phyloP scores from a whole-genome alignment of 2,888 invertebrate species.

The Eilema sororculum region DNA sequence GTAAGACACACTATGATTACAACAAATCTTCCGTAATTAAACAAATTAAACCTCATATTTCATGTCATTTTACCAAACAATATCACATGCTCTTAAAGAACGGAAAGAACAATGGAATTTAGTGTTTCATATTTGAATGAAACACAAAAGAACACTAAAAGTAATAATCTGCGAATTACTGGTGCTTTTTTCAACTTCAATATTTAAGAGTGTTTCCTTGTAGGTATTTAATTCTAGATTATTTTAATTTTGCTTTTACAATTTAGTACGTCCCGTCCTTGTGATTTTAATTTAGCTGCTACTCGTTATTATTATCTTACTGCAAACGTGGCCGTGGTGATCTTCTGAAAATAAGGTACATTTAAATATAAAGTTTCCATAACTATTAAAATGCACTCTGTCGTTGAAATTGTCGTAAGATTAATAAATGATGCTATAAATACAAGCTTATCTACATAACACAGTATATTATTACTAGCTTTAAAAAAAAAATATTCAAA shows the following conservation, averaged over 20 bases:
- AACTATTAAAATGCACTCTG: too few relatives aligned
- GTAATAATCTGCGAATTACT: background rate
- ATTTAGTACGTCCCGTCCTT: background rate
- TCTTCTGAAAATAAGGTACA: background rate
- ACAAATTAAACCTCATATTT: background rate
- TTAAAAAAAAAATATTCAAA: too few relatives aligned
- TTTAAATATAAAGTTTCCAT: background rate
- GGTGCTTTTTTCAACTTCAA: background rate
- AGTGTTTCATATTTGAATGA: background rate
- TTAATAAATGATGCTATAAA: too few relatives aligned
- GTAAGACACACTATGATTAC: constrained; percentile 4
- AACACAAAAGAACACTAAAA: background rate
- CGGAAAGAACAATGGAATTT: background rate
- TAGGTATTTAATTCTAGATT: too few relatives aligned
- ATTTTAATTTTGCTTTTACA: constrained; percentile 3
- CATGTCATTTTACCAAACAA: background rate
- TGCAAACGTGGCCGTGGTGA: background rate
- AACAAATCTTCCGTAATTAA: background rate
- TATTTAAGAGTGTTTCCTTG: background rate
- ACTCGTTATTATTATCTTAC: background rate
- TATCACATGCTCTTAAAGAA: constrained; percentile 4
- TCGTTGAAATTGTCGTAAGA: too few relatives aligned
- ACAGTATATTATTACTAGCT: too few relatives aligned
- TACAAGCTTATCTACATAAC: too few relatives aligned
- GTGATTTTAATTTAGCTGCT: background rate